Evolutionary conservation across 1,140 invertebrate genomes (phyloP).

Genomic region (Drosophila rufa): DNA sequence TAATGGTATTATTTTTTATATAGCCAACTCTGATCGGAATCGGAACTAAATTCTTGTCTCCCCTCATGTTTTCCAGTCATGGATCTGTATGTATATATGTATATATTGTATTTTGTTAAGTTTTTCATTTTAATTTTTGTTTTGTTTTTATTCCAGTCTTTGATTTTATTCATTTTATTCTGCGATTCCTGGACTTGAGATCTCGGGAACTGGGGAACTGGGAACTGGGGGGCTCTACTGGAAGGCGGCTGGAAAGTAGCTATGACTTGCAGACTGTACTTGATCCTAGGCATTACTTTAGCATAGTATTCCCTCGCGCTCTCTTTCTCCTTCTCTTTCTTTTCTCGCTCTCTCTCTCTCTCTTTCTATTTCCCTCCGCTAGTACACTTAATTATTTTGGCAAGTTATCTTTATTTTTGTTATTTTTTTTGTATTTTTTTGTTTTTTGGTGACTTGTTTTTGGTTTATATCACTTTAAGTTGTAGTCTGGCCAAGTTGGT

Average conservation of each 20-base stretch:
- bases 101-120: slow-evolving; percentile 16
- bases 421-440: slow-evolving; percentile 34
- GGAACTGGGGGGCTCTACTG: slow-evolving; percentile 8
- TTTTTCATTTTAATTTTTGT: slow-evolving; percentile 23
- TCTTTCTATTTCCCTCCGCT: slow-evolving; percentile 8
- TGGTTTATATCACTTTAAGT: slow-evolving; percentile 72
- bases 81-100: slow-evolving; percentile 12
- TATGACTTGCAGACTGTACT: slow-evolving; percentile 41
- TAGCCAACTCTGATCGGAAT: not conserved
- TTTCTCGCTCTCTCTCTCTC: slow-evolving; percentile 14
- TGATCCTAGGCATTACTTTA: slow-evolving; percentile 40
- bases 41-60: slow-evolving; percentile 12
- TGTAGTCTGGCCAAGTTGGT: slow-evolving; percentile 63
- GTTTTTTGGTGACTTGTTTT: slow-evolving; percentile 44
- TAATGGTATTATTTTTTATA: slow-evolving; percentile 1
- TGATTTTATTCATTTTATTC: slow-evolving; percentile 69
- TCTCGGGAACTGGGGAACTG: not conserved
- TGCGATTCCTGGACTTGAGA: slow-evolving; percentile 28
- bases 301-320: slow-evolving; percentile 41
- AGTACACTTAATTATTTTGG: slow-evolving; percentile 78
- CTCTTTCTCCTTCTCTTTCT: slow-evolving; percentile 20
- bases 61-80: slow-evolving; percentile 10
- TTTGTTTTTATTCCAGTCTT: slow-evolving; percentile 69
- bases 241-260: slow-evolving; percentile 40
- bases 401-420: slow-evolving; percentile 60